These are phyloP conservation scores for Eulemur rubriventer DNA, from an alignment of 2,797 vertebrate genomes.

Conservation along the genomic window DNA sequence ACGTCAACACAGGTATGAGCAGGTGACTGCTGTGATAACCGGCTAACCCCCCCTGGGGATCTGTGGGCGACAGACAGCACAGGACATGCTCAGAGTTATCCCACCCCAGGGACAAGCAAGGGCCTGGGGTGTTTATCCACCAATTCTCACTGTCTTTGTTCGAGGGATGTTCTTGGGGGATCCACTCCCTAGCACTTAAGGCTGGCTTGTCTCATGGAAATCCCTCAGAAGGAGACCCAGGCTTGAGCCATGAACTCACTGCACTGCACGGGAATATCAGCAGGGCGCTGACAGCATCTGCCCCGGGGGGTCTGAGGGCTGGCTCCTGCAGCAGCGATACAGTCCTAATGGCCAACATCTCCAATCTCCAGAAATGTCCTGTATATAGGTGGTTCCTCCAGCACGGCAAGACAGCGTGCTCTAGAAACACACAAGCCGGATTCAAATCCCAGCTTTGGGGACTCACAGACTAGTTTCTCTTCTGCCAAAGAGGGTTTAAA, in stretches of 20 bases:
- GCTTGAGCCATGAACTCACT: not conserved
- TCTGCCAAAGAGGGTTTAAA: not conserved
- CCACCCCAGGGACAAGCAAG: not conserved
- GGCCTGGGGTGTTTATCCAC: not conserved
- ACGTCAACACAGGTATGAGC: not conserved
- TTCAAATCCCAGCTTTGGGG: not conserved
- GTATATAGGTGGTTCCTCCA: accelerated
- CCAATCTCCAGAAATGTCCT: not conserved
- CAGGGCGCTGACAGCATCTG: accelerated
- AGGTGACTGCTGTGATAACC: too few species aligned
- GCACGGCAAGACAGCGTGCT: not conserved
- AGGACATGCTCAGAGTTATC: not conserved
- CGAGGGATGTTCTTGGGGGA: not conserved
- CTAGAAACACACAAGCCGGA: not conserved
- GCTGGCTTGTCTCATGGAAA: not conserved
- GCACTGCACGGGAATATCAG: accelerated
- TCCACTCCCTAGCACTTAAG: not conserved
- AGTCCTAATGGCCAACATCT: not conserved
- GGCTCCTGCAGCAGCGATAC: not conserved
- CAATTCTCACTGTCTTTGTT: not conserved
- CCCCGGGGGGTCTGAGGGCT: accelerated
- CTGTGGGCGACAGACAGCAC: too few species aligned
- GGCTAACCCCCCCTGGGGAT: not conserved
- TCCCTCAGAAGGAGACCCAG: not conserved
- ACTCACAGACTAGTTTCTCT: not conserved